A percentile compares a stretch with the other conserved stretches of the same genome.
phyloP scores from a whole-genome alignment of 2,113 vertebrate species.

The Brachyhypopomus occidentalis region DNA sequence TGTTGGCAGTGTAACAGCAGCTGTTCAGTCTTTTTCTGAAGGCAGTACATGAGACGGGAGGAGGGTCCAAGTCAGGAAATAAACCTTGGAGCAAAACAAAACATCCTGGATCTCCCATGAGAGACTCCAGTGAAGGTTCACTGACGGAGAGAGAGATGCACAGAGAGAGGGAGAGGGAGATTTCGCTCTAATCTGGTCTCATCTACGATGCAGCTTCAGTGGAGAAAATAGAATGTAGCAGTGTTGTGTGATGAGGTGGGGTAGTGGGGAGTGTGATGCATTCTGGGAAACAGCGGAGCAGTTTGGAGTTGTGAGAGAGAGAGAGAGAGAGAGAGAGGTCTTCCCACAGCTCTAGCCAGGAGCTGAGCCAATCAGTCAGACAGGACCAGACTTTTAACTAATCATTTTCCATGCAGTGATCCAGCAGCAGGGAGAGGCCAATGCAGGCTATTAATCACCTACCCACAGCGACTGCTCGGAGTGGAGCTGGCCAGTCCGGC shows the following conservation, averaged over 20 bases:
- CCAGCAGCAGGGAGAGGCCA: conserved; percentile 18
- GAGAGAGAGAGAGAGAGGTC: too few relatives aligned
- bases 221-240: not conserved
- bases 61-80: conserved; percentile 13
- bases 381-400: conserved; percentile 37
- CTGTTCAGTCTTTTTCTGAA: conserved; percentile 52
- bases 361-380: conserved; percentile 24
- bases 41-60: conserved; percentile 44
- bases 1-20: conserved; percentile 57
- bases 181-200: not conserved
- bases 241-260: not conserved
- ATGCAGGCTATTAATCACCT: conserved; percentile 18
- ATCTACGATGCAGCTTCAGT: not conserved
- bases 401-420: conserved; percentile 42
- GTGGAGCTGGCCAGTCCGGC: not conserved
- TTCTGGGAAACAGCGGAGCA: not conserved
- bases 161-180: conserved; percentile 2
- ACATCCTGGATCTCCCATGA: not conserved
- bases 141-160: conserved; percentile 10
- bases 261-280: not conserved
- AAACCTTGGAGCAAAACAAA: conserved; percentile 16
- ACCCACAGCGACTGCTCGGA: not conserved
- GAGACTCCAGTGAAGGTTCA: not conserved
- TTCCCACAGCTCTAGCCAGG: not conserved
- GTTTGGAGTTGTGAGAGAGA: not conserved